Percentiles rank a stretch among this genome's conserved stretches.
These are phyloP conservation scores for Triplophysa rosa DNA, from an alignment of 2,113 vertebrate species.

Conservation along the genomic window DNA sequence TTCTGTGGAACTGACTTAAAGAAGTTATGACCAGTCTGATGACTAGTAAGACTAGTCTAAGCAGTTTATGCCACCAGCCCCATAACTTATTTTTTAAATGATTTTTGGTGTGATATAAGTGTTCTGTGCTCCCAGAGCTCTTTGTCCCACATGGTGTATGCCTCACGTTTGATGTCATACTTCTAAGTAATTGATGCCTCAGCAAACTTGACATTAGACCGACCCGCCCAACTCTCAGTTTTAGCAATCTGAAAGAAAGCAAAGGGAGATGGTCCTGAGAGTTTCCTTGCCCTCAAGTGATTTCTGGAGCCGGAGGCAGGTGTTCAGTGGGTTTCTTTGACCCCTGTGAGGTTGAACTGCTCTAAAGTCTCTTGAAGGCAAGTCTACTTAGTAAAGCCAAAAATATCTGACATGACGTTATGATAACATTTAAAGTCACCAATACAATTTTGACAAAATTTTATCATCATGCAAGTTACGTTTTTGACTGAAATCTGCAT, in stretches of 20 bases:
- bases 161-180: slow-evolving; percentile 17
- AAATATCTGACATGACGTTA: too few relatives aligned
- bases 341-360: background rate
- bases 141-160: background rate
- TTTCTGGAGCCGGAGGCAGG: slow-evolving; percentile 14
- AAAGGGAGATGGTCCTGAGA: slow-evolving; percentile 2
- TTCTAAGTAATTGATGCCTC: slow-evolving; percentile 30
- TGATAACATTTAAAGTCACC: too few relatives aligned
- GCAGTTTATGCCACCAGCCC: too few relatives aligned
- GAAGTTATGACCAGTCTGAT: too few relatives aligned
- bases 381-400: background rate
- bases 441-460: too few relatives aligned
- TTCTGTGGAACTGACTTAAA: too few relatives aligned
- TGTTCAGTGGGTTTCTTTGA: slow-evolving; percentile 1
- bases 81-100: background rate
- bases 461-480: too few relatives aligned
- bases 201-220: slow-evolving; percentile 27
- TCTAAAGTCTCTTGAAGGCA: background rate
- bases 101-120: background rate
- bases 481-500: too few relatives aligned
- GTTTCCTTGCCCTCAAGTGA: slow-evolving; percentile 4
- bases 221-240: slow-evolving; percentile 14
- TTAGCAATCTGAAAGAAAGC: slow-evolving; percentile 33
- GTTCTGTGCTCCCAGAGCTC: background rate
- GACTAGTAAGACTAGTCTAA: too few relatives aligned